Conservation (phyloP, 2,888 invertebrate genomes). For the Chrysolina americana region DNA sequence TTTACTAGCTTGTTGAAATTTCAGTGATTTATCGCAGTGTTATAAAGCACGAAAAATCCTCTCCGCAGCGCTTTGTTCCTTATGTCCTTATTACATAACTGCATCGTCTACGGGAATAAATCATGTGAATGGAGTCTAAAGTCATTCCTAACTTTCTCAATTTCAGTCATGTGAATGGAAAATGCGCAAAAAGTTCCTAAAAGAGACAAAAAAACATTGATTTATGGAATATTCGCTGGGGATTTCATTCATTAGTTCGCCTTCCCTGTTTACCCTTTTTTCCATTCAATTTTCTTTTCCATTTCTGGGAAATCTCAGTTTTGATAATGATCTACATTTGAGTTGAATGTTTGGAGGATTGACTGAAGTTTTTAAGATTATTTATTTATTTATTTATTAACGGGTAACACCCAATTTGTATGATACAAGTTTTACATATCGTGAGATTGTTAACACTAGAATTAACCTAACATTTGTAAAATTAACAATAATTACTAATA, state of each 20-base stretch:
- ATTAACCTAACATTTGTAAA: too few relatives aligned
- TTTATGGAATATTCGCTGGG: slow-evolving; percentile 25
- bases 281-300: background rate
- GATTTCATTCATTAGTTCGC: background rate
- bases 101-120: slow-evolving; percentile 42
- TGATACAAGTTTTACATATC: too few relatives aligned
- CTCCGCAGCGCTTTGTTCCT: slow-evolving; percentile 42
- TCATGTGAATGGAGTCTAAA: slow-evolving; percentile 44
- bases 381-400: too few relatives aligned
- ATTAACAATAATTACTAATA: too few relatives aligned
- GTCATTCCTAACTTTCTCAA: slow-evolving; percentile 45
- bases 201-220: slow-evolving; percentile 18
- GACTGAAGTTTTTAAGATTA: too few relatives aligned
- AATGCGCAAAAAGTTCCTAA: slow-evolving; percentile 8
- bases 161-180: slow-evolving; percentile 31
- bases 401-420: too few relatives aligned
- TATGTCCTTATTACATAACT: slow-evolving; percentile 44
- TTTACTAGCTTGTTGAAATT: slow-evolving; percentile 47
- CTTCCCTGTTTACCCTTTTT: background rate
- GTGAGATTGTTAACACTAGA: too few relatives aligned
- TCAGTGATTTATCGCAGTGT: slow-evolving; percentile 45
- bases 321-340: too few relatives aligned
- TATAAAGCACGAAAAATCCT: slow-evolving; percentile 40
- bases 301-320: background rate
- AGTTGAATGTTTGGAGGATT: too few relatives aligned